phyloP scores from a whole-genome alignment of 2,888 invertebrate genomes.

The Tenthredo livida region DNA sequence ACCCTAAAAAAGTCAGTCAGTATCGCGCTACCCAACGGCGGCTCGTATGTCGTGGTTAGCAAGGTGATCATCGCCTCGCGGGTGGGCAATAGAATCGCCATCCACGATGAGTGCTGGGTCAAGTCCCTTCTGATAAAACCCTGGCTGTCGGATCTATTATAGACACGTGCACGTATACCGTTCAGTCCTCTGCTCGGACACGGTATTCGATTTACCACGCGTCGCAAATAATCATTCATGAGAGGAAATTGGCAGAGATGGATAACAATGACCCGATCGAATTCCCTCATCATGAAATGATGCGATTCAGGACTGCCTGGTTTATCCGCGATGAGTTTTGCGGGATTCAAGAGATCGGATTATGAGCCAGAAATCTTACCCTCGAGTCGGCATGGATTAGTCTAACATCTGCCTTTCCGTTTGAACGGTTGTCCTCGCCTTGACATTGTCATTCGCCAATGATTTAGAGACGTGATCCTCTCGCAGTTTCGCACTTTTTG shows the following conservation, averaged over 20 bases:
- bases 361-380: neutral
- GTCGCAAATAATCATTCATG: neutral
- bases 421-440: neutral
- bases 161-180: constrained; percentile 12
- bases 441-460: constrained; percentile 7
- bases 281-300: neutral
- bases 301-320: neutral
- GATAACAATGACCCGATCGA: neutral
- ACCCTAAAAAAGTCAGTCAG: constrained; percentile 17
- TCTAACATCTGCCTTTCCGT: constrained; percentile 25
- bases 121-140: constrained; percentile 10
- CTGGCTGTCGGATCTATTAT: neutral
- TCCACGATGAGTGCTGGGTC: neutral
- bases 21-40: constrained; percentile 38
- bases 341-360: neutral
- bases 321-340: neutral
- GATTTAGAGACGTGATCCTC: constrained; percentile 29
- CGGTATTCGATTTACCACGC: neutral
- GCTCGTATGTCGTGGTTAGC: constrained; percentile 49
- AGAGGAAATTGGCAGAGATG: neutral
- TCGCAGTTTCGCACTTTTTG: neutral
- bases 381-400: neutral
- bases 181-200: neutral
- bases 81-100: constrained; percentile 18
- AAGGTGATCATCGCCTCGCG: constrained; percentile 48